A percentile compares a stretch with the other conserved stretches of the same genome.
Evolutionary conservation across 2,797 vertebrate genomes (phyloP).

Genomic region (Ispidina picta): DNA sequence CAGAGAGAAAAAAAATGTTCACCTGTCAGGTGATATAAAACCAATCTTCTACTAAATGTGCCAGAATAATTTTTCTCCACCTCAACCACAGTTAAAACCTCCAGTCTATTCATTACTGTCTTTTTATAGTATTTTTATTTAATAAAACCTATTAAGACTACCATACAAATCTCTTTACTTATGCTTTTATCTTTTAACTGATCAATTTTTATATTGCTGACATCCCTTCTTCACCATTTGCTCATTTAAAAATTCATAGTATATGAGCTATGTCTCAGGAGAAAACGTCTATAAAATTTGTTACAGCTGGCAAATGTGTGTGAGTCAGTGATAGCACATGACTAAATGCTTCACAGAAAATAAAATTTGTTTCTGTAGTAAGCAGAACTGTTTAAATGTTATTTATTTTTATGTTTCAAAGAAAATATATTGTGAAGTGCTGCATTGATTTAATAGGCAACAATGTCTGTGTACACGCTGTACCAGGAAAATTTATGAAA

Average conservation of each 20-base stretch:
- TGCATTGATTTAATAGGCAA: slow-evolving; percentile 99
- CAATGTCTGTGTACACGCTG: slow-evolving; percentile 91
- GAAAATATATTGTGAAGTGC: slow-evolving; percentile 99
- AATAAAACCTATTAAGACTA: slow-evolving; percentile 99
- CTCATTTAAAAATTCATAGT: slow-evolving; percentile 98
- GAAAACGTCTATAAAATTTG: slow-evolving; percentile 94
- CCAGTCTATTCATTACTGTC: slow-evolving; percentile 84
- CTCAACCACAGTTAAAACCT: slow-evolving; percentile 78
- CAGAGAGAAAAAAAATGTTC: slow-evolving; percentile 65
- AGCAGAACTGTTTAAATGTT: slow-evolving; percentile 99
- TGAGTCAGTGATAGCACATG: slow-evolving; percentile 85
- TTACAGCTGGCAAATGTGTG: slow-evolving; percentile 87
- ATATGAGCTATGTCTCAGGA: slow-evolving; percentile 92
- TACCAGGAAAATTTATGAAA: slow-evolving; percentile 98
- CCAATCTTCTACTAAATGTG: slow-evolving; percentile 80
- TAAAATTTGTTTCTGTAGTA: slow-evolving; percentile 99
- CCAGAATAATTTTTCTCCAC: slow-evolving; percentile 82
- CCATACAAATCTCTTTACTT: slow-evolving; percentile 99
- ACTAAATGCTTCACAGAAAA: slow-evolving; percentile 91
- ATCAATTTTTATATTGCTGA: slow-evolving; percentile 99
- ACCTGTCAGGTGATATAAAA: slow-evolving; percentile 79
- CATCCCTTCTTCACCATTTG: slow-evolving; percentile 94
- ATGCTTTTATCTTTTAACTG: slow-evolving; percentile 92
- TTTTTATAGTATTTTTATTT: slow-evolving; percentile 98
- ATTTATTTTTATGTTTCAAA: slow-evolving; percentile 99